Percentiles rank a stretch among this genome's conserved stretches.
phyloP scores from a whole-genome alignment of 2,797 vertebrate genomes.

The Phalanger gymnotis region DNA sequence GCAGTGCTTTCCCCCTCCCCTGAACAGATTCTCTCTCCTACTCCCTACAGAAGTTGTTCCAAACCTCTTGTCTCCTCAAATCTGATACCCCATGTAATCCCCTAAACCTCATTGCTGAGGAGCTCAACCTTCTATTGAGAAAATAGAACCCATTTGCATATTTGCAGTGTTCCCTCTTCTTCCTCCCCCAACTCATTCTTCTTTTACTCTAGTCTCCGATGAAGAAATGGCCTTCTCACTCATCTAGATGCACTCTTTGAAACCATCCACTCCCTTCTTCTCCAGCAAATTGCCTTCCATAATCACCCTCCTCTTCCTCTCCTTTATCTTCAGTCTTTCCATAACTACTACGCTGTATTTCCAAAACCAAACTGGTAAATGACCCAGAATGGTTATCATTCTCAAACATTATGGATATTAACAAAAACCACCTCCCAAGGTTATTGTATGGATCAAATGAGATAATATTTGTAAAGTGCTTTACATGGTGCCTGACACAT shows the following conservation, averaged over 20 bases:
- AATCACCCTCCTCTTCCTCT: not conserved
- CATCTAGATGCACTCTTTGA: not conserved
- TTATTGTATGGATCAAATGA: not conserved
- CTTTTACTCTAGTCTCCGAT: not conserved
- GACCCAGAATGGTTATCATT: not conserved
- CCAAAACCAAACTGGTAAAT: not conserved
- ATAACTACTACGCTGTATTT: not conserved
- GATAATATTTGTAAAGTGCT: not conserved
- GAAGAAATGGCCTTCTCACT: not conserved
- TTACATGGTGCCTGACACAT: not conserved
- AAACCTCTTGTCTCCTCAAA: not conserved
- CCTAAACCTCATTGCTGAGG: not conserved
- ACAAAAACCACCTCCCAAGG: not conserved
- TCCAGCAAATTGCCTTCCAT: not conserved
- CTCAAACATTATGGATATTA: not conserved
- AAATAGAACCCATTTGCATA: not conserved
- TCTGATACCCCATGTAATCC: not conserved
- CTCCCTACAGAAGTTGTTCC: not conserved
- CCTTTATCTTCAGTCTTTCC: not conserved
- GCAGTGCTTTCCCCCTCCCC: not conserved
- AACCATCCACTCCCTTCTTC: not conserved
- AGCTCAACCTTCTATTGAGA: not conserved
- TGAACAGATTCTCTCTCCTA: not conserved
- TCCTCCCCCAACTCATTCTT: not conserved
- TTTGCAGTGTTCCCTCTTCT: not conserved